These are phyloP conservation scores for Beris chalybata DNA, from an alignment of 2,888 invertebrate species.

Conservation along the genomic window DNA sequence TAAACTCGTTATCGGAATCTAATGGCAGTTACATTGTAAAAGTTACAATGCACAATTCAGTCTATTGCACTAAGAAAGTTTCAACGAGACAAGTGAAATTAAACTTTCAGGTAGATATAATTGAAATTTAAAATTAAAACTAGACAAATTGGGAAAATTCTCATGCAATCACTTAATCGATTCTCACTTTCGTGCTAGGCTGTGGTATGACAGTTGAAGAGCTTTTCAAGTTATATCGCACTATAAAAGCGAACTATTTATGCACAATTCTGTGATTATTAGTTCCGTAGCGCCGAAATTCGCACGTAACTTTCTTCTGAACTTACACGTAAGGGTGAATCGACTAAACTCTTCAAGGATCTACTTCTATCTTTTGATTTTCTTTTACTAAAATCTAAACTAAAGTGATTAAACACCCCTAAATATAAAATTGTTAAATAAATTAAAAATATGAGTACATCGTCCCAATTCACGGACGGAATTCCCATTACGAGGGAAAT, in stretches of 20 bases:
- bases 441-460: background rate
- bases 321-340: background rate
- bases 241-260: slow-evolving; percentile 14
- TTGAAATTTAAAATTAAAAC: slow-evolving; percentile 26
- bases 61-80: background rate
- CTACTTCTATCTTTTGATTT: no score
- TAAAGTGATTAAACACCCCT: no score
- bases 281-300: slow-evolving; percentile 1
- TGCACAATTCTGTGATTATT: slow-evolving; percentile 5
- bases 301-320: slow-evolving; percentile 6
- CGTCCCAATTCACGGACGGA: slow-evolving; percentile 58
- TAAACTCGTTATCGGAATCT: no score
- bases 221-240: background rate
- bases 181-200: slow-evolving; percentile 31
- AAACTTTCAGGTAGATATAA: slow-evolving; percentile 5
- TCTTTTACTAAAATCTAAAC: no score
- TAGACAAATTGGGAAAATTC: background rate
- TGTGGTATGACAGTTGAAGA: slow-evolving; percentile 19
- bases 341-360: no score
- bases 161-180: slow-evolving; percentile 30
- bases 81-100: background rate
- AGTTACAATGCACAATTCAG: no score
- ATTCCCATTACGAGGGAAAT: slow-evolving; percentile 66
- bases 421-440: background rate
- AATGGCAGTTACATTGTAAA: no score